phyloP scores from a whole-genome alignment of 2,888 invertebrate genomes.

The Lacanobia oleracea region DNA sequence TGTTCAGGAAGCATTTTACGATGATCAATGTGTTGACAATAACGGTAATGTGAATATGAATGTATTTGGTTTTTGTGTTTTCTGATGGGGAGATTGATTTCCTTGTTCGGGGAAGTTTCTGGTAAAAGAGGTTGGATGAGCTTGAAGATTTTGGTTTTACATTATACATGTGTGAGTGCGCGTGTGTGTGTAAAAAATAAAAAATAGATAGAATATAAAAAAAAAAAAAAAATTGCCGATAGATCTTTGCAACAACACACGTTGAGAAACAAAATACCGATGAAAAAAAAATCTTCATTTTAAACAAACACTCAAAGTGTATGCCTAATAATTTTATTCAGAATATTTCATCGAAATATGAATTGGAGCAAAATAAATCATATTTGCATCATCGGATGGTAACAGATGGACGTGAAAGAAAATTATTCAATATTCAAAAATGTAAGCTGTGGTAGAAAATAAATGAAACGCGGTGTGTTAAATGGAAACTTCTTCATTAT shows the following conservation, averaged over 20 bases:
- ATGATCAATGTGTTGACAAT: conserved; percentile 12
- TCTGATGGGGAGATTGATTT: not conserved
- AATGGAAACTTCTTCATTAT: not conserved
- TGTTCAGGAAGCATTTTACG: conserved; percentile 16
- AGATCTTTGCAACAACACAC: too few relatives aligned
- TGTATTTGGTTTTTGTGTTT: not conserved
- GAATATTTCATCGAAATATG: conserved; percentile 1
- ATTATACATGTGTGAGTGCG: too few relatives aligned
- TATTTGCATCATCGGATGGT: conserved; percentile 1
- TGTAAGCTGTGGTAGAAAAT: conserved; percentile 3
- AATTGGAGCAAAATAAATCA: not conserved
- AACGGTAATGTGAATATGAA: too few relatives aligned
- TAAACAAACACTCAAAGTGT: not conserved
- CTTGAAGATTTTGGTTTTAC: not conserved
- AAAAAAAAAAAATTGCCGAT: too few relatives aligned
- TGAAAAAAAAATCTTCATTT: too few relatives aligned
- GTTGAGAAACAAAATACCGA: too few relatives aligned
- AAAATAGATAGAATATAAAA: too few relatives aligned
- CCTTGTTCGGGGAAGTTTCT: not conserved
- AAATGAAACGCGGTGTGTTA: conserved; percentile 1
- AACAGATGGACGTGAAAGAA: conserved; percentile 8
- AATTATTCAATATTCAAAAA: conserved; percentile 1
- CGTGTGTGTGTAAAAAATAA: too few relatives aligned
- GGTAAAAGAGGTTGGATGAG: not conserved
- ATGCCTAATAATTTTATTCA: not conserved